Percentiles rank a stretch among this genome's conserved stretches.
Evolutionary conservation across 1,140 invertebrate species (phyloP).

Genomic region (Diabrotica virgifera): DNA sequence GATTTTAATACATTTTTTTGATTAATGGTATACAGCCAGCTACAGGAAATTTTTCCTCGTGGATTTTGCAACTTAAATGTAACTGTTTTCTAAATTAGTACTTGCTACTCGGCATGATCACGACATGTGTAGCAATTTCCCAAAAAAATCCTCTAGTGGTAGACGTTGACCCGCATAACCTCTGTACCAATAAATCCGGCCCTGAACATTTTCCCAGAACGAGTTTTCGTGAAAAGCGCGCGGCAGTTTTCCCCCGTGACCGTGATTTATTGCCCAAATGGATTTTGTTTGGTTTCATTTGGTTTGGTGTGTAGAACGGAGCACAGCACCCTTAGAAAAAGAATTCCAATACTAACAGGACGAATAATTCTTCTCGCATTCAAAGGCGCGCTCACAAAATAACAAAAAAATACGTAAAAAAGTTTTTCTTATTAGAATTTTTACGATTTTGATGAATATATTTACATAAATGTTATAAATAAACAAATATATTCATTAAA

Average conservation of each 20-base stretch:
- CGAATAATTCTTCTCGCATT: background rate
- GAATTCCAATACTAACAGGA: conserved; percentile 21
- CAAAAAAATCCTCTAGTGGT: background rate
- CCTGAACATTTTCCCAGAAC: conserved; percentile 18
- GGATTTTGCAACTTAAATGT: no score
- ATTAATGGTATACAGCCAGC: no score
- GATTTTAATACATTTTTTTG: no score
- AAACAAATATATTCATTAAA: no score
- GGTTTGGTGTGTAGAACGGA: conserved; percentile 26
- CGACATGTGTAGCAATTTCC: no score
- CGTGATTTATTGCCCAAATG: conserved; percentile 33
- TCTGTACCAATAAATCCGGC: conserved; percentile 4
- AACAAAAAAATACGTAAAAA: no score
- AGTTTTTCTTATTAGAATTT: no score
- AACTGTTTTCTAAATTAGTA: no score
- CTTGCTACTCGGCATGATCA: no score
- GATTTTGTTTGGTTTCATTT: conserved; percentile 33
- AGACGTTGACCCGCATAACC: background rate
- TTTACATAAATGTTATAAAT: no score
- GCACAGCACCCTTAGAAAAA: conserved; percentile 19
- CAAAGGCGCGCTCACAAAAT: background rate
- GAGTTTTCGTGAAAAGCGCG: conserved; percentile 32
- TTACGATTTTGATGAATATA: no score
- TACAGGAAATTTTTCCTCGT: no score
- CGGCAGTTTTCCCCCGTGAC: conserved; percentile 27